Conservation (phyloP, 2,888 invertebrate genomes). For the Dromius quadrimaculatus region DNA sequence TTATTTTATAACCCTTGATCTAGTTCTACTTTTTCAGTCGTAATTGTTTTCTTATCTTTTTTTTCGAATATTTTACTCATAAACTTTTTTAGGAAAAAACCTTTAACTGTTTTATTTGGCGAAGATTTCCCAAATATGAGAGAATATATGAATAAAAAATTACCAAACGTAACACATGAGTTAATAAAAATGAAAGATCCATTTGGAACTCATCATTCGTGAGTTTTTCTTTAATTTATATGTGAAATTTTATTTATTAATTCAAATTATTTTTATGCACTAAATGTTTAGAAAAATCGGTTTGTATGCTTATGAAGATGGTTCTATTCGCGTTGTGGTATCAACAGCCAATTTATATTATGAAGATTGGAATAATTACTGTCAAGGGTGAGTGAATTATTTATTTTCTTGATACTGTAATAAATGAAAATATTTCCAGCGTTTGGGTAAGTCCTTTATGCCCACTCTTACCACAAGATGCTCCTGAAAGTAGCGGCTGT, state of each 20-base stretch:
- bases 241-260: conserved; percentile 32
- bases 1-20: too few species aligned
- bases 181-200: conserved; percentile 80
- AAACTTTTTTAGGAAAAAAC: conserved; percentile 71
- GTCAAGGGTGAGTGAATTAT: conserved; percentile 79
- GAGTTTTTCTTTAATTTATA: conserved; percentile 62
- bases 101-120: conserved; percentile 82
- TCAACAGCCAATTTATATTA: conserved; percentile 93
- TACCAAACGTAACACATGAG: conserved; percentile 75
- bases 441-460: conserved; percentile 91
- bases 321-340: conserved; percentile 85
- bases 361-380: conserved; percentile 94
- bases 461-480: conserved; percentile 72
- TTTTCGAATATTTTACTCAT: background rate
- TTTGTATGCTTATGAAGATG: conserved; percentile 84
- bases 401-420: conserved; percentile 30
- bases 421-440: conserved; percentile 67
- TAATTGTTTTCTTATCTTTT: conserved; percentile 24
- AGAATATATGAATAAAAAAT: conserved; percentile 68
- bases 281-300: conserved; percentile 81
- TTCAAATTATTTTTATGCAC: background rate
- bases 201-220: conserved; percentile 91
- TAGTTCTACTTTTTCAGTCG: conserved; percentile 36
- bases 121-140: conserved; percentile 70
- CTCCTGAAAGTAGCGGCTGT: conserved; percentile 74